Base-by-base conservation (phyloP, 53 echinoderm and acorn worm genomes). In the Mesocentrotus franciscanus region DNA sequence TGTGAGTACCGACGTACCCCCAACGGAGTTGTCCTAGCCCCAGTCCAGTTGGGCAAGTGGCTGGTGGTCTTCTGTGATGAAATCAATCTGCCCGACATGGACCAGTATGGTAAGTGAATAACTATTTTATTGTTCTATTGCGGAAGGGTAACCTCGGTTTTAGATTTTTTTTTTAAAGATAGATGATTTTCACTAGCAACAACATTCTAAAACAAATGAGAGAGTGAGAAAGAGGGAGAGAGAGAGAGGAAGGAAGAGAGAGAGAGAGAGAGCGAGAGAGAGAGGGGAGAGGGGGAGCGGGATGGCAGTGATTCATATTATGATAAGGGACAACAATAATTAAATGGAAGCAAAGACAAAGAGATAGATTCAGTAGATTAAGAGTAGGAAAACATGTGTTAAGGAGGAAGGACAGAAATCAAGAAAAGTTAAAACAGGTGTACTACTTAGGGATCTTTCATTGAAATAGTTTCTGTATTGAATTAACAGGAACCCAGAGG, bases 31-130 rank as follows among this genome's bases (percentile, higher is more conserved):
- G 97, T 99, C n/a, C 94, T 99, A 49, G 95, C 99, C 49, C 99
- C 99, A 13, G 96, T 99, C 95, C 99, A 98, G 89, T 97, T 99
- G 78, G 97, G 97, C 96, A 99, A 99, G 92, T 99, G 99, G 99
- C 90, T 99, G 10, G 99, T 99, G 71, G 97, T 99, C 90, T 99
- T 99, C 96, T 99, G 99, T 96, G 99, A 99, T 92, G 99, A 99
- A 94, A 99, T 99, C 96, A 99, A 99, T 90, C 95, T 99, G 22
- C 99, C 99, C 18, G 99, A 99, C 95, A 99, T 99, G 99, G 99
- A 99, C 96, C 96, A 98, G 91, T 99, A 99, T 95, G 99, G 99
- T 92, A 29, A 74, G 92, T 74, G 12, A 56, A 71, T 14, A 90
- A 85, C 49, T 39, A 56, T 85, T 85, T 39, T 13, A 24, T 79